Evolutionary conservation across 2,888 invertebrate species (phyloP), one percentile per base, ranked within the genome.

Genomic region (Agrotis ipsilon): DNA sequence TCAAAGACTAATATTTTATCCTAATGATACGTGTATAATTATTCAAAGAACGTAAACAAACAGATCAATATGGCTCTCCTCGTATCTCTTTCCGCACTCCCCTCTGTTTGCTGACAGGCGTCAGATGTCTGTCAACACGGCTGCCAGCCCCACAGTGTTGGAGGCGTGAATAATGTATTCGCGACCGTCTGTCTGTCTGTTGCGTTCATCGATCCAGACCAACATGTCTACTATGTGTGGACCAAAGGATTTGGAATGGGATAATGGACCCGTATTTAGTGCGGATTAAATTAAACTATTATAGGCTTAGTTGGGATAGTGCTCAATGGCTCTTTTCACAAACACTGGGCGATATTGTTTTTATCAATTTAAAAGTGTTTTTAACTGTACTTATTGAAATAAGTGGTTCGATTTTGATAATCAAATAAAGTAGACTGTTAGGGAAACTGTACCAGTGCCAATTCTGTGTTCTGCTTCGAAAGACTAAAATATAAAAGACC

Each of bases 121-220:
- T 62, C 60, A 58, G 27, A 24, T 48, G 57, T 65, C 62, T 70
- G 66, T 77, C 72, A 68, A 75, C 83, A 82, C 59, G 43, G 48
- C 81, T 77, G 76, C 60, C 60, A 52, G 58, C 49, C 59, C 52
- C 66, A 24, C 61, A 18, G n/a, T 48, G 63, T 68, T n/a, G 51
- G 18, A 19, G 24, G 69, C 61, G 69, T 84, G 75, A 82, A 83
- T 84, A 70, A 83, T 84, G 16, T 75, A 83, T 75, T 57, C 70
- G 71, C 75, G 51, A 77, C 69, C 45, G 72, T 76, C 70, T 68
- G 69, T 71, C 67, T 70, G 68, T 64, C 63, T 84, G 79, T 67
- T 45, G 52, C 6, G n/a, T n/a, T 49, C 63, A 80, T 82, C 75
- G 75, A 82, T 84, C 80, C 76, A 63, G 54, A 60, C 74, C 2